Conservation (phyloP, 2,113 vertebrate species). For the Caranx melampygus region DNA sequence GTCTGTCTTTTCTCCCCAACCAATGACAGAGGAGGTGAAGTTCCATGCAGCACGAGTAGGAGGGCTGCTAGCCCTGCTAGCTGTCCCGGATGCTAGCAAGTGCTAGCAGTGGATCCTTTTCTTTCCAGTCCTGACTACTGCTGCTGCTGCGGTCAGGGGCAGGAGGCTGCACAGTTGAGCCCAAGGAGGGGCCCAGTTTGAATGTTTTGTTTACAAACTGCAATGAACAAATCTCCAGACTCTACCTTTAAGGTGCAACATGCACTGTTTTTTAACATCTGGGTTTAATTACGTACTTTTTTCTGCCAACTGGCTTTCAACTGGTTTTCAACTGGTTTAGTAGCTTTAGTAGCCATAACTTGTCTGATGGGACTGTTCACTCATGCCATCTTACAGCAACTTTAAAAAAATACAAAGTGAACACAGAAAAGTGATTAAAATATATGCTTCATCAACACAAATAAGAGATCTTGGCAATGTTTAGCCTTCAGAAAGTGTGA, state of each 20-base stretch:
- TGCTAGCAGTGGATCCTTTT: too few relatives aligned
- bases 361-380: conserved; percentile 13
- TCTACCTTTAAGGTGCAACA: not conserved
- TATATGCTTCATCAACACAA: not conserved
- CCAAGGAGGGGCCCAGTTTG: too few relatives aligned
- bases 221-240: too few relatives aligned
- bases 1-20: too few relatives aligned
- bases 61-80: too few relatives aligned
- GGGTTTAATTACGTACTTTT: conserved; percentile 9
- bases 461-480: conserved; percentile 13
- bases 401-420: conserved; percentile 15
- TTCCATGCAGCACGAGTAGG: too few relatives aligned
- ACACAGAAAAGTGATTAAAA: conserved; percentile 28
- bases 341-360: conserved; percentile 3
- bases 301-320: conserved; percentile 23
- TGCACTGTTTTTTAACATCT: not conserved
- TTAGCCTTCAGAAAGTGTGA: conserved; percentile 10
- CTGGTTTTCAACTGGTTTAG: conserved; percentile 22
- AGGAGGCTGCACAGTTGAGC: too few relatives aligned
- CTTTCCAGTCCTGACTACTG: too few relatives aligned
- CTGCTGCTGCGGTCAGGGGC: too few relatives aligned
- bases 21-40: too few relatives aligned
- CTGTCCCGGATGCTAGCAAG: too few relatives aligned
- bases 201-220: too few relatives aligned
- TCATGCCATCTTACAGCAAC: conserved; percentile 27